These are phyloP conservation scores for Rhinopomastus cyanomelas DNA, from an alignment of 2,113 vertebrate genomes.

Conservation along the genomic window DNA sequence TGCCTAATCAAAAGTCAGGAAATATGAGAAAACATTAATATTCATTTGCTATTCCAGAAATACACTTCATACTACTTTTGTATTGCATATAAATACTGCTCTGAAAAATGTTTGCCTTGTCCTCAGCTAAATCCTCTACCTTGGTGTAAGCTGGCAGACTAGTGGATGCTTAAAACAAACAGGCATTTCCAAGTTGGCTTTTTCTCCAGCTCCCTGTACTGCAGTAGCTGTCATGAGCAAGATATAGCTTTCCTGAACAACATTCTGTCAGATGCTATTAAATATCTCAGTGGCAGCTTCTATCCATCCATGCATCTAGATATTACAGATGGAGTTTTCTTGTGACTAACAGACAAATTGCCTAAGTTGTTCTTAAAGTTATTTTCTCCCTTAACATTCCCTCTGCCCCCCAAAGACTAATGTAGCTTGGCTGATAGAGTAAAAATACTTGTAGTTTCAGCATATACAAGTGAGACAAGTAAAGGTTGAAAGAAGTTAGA, in stretches of 20 bases:
- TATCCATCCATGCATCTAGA: neutral
- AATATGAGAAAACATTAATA: neutral
- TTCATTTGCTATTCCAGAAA: neutral
- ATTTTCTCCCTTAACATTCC: neutral
- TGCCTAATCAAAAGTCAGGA: neutral
- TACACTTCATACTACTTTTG: neutral
- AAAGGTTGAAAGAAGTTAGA: neutral
- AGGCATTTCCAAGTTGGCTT: neutral
- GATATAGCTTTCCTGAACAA: neutral
- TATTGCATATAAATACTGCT: neutral
- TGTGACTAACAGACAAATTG: slow-evolving; percentile 14
- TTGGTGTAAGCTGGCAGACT: neutral
- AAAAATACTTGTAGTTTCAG: neutral
- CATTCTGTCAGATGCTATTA: neutral
- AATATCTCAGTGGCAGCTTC: neutral
- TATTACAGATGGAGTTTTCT: neutral
- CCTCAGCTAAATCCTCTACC: neutral
- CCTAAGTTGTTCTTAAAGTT: neutral
- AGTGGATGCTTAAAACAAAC: neutral
- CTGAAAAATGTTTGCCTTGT: neutral
- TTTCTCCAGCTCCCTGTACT: neutral
- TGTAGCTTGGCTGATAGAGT: neutral
- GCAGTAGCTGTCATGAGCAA: neutral
- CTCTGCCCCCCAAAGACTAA: neutral
- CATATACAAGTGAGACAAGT: neutral